Percentiles rank a stretch among this genome's conserved stretches.
These are phyloP conservation scores for Phanerotoma sp. DNA, from an alignment of 2,888 invertebrate genomes.

Conservation along the genomic window DNA sequence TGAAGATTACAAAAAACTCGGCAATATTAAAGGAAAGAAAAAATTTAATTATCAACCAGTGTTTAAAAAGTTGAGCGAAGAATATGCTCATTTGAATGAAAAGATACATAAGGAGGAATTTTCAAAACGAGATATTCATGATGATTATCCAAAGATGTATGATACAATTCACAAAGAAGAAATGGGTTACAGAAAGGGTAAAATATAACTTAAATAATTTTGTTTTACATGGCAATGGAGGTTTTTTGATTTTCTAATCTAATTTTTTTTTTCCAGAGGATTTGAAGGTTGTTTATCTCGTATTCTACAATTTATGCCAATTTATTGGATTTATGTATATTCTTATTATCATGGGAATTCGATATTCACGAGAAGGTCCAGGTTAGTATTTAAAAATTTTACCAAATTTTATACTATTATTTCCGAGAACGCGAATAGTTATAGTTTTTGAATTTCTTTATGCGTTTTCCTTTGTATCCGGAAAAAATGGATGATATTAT, in stretches of 20 bases:
- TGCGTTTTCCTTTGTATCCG: no score
- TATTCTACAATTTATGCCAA: constrained; percentile 88
- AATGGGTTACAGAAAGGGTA: constrained; percentile 78
- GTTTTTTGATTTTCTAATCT: constrained; percentile 4
- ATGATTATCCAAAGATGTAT: constrained; percentile 78
- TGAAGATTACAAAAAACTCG: no score
- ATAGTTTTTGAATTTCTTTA: no score
- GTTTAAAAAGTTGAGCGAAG: constrained; percentile 47
- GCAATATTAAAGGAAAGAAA: constrained; percentile 65
- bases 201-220: no score
- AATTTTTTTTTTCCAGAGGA: constrained; percentile 64
- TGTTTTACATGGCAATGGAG: no score
- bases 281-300: constrained; percentile 79
- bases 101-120: constrained; percentile 19
- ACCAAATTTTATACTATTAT: no score
- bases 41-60: constrained; percentile 35
- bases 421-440: no score
- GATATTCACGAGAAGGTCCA: constrained; percentile 73
- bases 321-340: constrained; percentile 83
- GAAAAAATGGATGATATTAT: no score
- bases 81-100: constrained; percentile 1
- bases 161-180: constrained; percentile 74
- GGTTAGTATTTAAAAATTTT: constrained; percentile 60
- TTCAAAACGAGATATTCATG: constrained; percentile 68
- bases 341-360: constrained; percentile 70